Evolutionary conservation across 2,113 vertebrate genomes (phyloP), one percentile per base, ranked within the genome.

Genomic region (Melanerpes formicivorus): DNA sequence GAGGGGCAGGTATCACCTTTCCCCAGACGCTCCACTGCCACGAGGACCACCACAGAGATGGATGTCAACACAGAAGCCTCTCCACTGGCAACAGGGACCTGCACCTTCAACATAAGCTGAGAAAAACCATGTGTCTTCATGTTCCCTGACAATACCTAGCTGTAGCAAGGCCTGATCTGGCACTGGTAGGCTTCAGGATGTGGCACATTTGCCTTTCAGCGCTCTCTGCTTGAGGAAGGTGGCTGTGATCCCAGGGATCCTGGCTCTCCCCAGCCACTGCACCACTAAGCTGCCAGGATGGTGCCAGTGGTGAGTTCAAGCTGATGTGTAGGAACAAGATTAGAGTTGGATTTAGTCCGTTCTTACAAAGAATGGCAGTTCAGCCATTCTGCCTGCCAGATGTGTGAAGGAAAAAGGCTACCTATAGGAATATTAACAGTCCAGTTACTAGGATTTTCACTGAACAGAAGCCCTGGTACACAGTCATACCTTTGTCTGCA

Each of bases 111-210:
- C 0, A 1, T 3, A 5, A 27, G 48, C 55, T 84, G 50, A 37
- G 50, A 60, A 2, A 2, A 44, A 46, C 18, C 18, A 6, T 25
- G 3, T 2, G 1, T 23, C 18, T 23, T 14, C 6, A 11, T 1
- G 2, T 34, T 64, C 8, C 32, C 30, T 13, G 30, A 14, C 0
- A 11, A 55, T 34, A 25, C 14, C 2, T 6, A 15, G 34, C 10
- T 0, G 0, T 0, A 25, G 17, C 0, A 1, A 74, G 32, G 18
- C 44, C 37, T 4, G 3, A 34, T 3, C 6, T 0, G 0, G 42
- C 62, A 2, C 25, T 11, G 40, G 29, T 11, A 4, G 0, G 0
- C 13, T 18, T 48, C 2, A 6, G 30, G 23, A 56, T 0, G 3
- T 14, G 29, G 5, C 52, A 18, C 1, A 0, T 11, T 12, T 14